Conservation (phyloP, 1,140 invertebrate genomes). For the Branchinecta lynchi region DNA sequence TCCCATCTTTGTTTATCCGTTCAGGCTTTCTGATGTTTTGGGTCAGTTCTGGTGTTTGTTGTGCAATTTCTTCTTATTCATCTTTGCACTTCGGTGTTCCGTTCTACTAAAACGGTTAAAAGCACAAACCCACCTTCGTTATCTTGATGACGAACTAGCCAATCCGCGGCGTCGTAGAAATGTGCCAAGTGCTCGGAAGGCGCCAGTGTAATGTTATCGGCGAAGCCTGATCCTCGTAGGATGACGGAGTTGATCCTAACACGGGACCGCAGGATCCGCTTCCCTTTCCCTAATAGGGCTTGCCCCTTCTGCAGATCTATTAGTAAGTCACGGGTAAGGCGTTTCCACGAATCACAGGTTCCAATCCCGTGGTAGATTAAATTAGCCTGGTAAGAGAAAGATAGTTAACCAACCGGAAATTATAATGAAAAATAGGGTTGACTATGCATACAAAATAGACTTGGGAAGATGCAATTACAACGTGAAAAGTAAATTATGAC, state of each 20-base stretch:
- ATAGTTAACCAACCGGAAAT: too few relatives aligned
- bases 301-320: constrained; percentile 82
- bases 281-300: constrained; percentile 33
- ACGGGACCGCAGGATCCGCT: constrained; percentile 56
- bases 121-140: constrained; percentile 26
- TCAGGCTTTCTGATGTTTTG: too few relatives aligned
- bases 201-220: constrained; percentile 68
- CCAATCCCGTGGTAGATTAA: constrained; percentile 72
- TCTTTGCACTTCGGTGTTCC: too few relatives aligned
- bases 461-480: too few relatives aligned
- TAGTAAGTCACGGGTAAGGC: constrained; percentile 68
- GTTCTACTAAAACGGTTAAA: background rate
- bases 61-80: too few relatives aligned
- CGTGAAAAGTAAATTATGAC: too few relatives aligned
- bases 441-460: too few relatives aligned
- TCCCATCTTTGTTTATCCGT: too few relatives aligned
- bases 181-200: constrained; percentile 67
- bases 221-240: constrained; percentile 54
- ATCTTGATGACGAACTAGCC: constrained; percentile 80
- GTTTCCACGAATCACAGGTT: constrained; percentile 46
- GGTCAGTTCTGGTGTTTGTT: too few relatives aligned
- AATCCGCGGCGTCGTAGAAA: constrained; percentile 81
- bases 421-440: too few relatives aligned
- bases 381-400: background rate
- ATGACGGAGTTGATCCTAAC: constrained; percentile 50